phyloP scores from a whole-genome alignment of 2,888 invertebrate genomes.

The Aporophyla nigra region DNA sequence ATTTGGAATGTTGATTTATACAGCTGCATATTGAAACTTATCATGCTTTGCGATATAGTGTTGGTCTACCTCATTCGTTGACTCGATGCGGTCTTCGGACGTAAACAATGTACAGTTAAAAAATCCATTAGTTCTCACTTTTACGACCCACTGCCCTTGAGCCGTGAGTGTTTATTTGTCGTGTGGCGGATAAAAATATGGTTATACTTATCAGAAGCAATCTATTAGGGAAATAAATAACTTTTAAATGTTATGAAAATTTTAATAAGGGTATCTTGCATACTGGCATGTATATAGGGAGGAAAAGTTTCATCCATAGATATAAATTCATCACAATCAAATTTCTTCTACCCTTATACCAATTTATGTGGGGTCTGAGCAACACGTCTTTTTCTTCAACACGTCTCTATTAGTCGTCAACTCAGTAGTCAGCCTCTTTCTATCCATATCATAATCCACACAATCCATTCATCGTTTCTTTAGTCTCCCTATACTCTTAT shows the following conservation, averaged over 20 bases:
- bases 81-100: slow-evolving; percentile 26
- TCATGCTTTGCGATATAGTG: neutral
- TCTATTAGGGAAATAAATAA: slow-evolving; percentile 3
- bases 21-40: neutral
- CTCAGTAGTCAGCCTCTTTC: no score
- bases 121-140: slow-evolving; percentile 43
- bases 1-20: neutral
- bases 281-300: neutral
- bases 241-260: neutral
- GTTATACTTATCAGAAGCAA: neutral
- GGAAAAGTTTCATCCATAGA: no score
- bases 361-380: no score
- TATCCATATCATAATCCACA: no score
- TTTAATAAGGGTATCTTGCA: neutral
- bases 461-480: no score
- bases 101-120: slow-evolving; percentile 48
- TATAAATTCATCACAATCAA: neutral
- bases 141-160: slow-evolving; percentile 25
- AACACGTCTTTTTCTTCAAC: no score
- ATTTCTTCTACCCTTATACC: no score
- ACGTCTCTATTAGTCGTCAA: no score
- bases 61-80: neutral
- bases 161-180: slow-evolving; percentile 32
- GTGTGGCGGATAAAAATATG: slow-evolving; percentile 14
- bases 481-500: no score